Conservation (phyloP, 2,888 invertebrate genomes). For the Philereme vetulata region DNA sequence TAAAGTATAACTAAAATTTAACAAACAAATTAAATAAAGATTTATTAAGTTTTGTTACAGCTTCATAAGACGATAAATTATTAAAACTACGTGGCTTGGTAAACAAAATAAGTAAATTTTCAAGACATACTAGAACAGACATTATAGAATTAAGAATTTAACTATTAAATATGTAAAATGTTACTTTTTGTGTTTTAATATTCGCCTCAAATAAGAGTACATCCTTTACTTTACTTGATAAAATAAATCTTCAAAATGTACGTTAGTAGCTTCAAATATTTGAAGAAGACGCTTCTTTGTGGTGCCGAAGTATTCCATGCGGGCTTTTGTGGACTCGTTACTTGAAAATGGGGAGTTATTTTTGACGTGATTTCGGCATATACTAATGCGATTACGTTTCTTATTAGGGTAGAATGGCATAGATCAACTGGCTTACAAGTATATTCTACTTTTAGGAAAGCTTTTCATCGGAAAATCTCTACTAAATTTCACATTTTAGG, state of each 20-base stretch:
- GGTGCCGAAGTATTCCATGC: constrained; percentile 24
- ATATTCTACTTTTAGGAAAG: too few species aligned
- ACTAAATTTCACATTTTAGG: too few species aligned
- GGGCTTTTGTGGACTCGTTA: constrained; percentile 23
- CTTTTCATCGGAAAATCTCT: too few species aligned
- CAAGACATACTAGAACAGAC: not conserved
- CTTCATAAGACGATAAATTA: too few species aligned
- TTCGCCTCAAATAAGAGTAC: constrained; percentile 9
- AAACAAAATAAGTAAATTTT: too few species aligned
- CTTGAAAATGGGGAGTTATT: constrained; percentile 5
- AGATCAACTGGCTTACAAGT: too few species aligned
- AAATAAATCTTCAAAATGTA: constrained; percentile 19
- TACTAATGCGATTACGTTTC: not conserved
- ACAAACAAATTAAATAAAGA: too few species aligned
- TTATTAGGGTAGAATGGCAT: not conserved
- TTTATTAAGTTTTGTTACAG: too few species aligned
- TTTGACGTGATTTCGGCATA: not conserved
- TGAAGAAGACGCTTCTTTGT: constrained; percentile 27
- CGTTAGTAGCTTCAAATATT: constrained; percentile 31
- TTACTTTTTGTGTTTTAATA: constrained; percentile 5
- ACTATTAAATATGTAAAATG: not conserved
- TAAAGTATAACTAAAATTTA: not conserved
- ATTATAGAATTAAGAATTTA: not conserved
- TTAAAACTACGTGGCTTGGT: too few species aligned
- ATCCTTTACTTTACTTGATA: constrained; percentile 18